Evolutionary conservation across 1,140 invertebrate species (phyloP), one percentile per base, ranked within the genome.

Genomic region (Nautilus pompilius): DNA sequence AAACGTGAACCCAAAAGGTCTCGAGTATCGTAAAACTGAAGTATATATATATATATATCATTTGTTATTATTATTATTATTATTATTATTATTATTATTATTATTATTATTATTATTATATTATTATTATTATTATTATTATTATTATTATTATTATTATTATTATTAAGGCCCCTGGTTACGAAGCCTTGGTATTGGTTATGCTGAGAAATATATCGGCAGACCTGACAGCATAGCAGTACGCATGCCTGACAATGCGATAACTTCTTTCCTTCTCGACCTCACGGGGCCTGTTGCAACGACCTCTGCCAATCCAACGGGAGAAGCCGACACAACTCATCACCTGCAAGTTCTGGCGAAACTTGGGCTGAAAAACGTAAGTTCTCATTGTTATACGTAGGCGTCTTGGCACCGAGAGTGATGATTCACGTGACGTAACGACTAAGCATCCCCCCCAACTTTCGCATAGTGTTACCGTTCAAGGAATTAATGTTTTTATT

Each of bases 341-440:
- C 74, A 74, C 53, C 66, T 71, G 17, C 74, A 76, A 30, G 74
- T 76, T 13, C 55, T 76, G 45, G 74, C 74, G 8, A 76, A 74
- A 60, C 72, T 76, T 15, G 72, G 74, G 1, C 24, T 69, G 10
- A 63, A 76, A 60, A 74, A 73, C 46, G 74, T 75, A 66, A 67
- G 73, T 64, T 5, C 58, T 55, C n/a, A n/a, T n/a, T n/a, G n/a
- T n/a, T n/a, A n/a, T n/a, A n/a, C n/a, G n/a, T n/a, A n/a, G n/a
- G n/a, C n/a, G n/a, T n/a, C n/a, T n/a, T n/a, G n/a, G n/a, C n/a
- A n/a, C n/a, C n/a, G n/a, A n/a, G n/a, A n/a, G n/a, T n/a, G n/a
- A n/a, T n/a, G n/a, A n/a, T n/a, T n/a, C n/a, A n/a, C n/a, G n/a
- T n/a, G n/a, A n/a, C n/a, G n/a, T n/a, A n/a, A n/a, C n/a, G n/a